Base-by-base conservation (phyloP, 2,113 vertebrate genomes). In the Glareola pratincola region DNA sequence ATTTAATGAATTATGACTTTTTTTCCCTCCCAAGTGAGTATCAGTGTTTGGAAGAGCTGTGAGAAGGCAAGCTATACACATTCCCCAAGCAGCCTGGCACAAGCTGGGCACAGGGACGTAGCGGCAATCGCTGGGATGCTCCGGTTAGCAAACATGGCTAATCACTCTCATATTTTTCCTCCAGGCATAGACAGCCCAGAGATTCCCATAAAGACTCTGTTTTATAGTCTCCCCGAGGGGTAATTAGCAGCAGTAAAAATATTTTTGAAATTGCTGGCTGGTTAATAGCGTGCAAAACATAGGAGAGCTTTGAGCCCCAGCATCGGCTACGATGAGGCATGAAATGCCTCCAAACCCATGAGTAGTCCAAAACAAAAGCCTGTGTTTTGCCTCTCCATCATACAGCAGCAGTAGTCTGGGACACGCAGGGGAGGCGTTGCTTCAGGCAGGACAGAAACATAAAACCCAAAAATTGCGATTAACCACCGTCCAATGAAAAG, bases 221-320 rank as follows among this genome's bases (percentile, higher is more conserved):
- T 97, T 95, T 95, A 93, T 59, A 54, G 54, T 54, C n/a, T 95
- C 96, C 78, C 92, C n/a, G 41, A 80, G 76, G 82, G 74, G 67
- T 77, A 77, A 96, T 96, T 96, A 96, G n/a, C 59, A 91, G 92
- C 87, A 96, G 94, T 95, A 93, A 96, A 96, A 90, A 85, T 93
- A 71, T 88, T 92, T 95, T 90, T 0, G 0, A 83, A 92, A 90
- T 83, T 93, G 59, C 54, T 83, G 47, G 41, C 81, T 94, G 53
- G 43, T 91, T 93, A 95, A 85, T 47, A 90, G 59, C 5, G 0
- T 63, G 26, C 5, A 19, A 57, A 93, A 36, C 64, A 67, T 5
- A 62, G 66, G 45, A 92, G 71, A 88, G 45, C 45, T 92, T 64
- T 88, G 78, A 94, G 50, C 60, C n/a, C 51, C 79, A 57, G 63